Evolutionary conservation across 2,888 invertebrate species (phyloP).

Genomic region (Alitta virens): DNA sequence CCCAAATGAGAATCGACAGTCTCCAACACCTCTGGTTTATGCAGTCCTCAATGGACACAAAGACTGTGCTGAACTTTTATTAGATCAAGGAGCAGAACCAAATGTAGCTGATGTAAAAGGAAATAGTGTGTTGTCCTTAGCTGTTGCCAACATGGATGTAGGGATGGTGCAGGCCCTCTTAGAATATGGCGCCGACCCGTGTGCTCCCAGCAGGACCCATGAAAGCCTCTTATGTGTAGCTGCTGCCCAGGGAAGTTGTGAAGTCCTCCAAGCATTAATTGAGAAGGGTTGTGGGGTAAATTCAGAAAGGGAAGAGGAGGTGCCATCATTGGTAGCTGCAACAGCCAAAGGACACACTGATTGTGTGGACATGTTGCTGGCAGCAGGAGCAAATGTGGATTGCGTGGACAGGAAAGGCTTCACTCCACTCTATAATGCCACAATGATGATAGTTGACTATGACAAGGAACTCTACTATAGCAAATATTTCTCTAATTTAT

Average conservation of each 20-base stretch:
- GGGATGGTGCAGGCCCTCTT: slow-evolving; percentile 12
- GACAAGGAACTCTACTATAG: slow-evolving; percentile 19
- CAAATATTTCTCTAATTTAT: slow-evolving; percentile 30
- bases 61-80: slow-evolving; percentile 23
- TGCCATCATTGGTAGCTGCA: slow-evolving; percentile 23
- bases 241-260: slow-evolving; percentile 11
- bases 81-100: slow-evolving; percentile 24
- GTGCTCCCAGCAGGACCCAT: background rate
- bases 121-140: slow-evolving; percentile 21
- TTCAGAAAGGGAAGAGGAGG: slow-evolving; percentile 16
- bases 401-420: slow-evolving; percentile 17
- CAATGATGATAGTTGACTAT: slow-evolving; percentile 19
- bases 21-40: slow-evolving; percentile 17
- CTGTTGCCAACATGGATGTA: slow-evolving; percentile 24
- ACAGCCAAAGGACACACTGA: slow-evolving; percentile 18
- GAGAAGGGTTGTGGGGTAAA: slow-evolving; percentile 21
- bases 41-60: slow-evolving; percentile 20
- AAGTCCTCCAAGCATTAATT: slow-evolving; percentile 16
- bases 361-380: slow-evolving; percentile 23
- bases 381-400: slow-evolving; percentile 19
- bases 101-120: slow-evolving; percentile 22
- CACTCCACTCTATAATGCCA: slow-evolving; percentile 23
- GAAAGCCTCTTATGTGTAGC: slow-evolving; percentile 22
- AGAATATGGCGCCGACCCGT: slow-evolving; percentile 14
- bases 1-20: slow-evolving; percentile 10